Evolutionary conservation across 2,113 vertebrate species (phyloP).

Genomic region (Campylorhamphus procurvoides): DNA sequence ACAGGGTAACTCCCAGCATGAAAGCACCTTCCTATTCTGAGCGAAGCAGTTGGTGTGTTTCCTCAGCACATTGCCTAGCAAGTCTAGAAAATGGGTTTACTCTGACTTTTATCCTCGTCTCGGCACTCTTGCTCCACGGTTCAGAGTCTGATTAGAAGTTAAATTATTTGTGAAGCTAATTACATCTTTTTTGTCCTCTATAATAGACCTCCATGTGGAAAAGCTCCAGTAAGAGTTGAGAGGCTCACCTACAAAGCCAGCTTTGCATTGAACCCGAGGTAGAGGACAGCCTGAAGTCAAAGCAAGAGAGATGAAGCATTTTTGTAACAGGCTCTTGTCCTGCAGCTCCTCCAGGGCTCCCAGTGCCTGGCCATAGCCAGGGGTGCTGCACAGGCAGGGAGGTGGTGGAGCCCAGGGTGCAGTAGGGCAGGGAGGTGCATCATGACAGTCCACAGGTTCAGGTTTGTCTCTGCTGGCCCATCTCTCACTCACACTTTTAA

Average conservation of each 20-base stretch:
- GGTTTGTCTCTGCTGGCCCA: neutral
- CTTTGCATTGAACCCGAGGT: neutral
- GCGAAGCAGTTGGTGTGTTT: neutral
- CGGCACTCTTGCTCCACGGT: neutral
- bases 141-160: neutral
- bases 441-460: neutral
- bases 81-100: neutral
- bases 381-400: neutral
- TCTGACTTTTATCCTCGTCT: neutral
- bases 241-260: neutral
- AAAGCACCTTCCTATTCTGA: neutral
- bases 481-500: neutral
- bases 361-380: fast-evolving
- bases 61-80: neutral
- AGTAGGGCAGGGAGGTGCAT: neutral
- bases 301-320: neutral
- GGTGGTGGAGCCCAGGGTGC: neutral
- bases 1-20: neutral
- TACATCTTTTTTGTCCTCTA: neutral
- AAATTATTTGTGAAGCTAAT: neutral
- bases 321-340: neutral
- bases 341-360: neutral
- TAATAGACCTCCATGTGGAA: neutral
- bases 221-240: neutral
- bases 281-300: neutral